phyloP scores from a whole-genome alignment of 2,888 invertebrate species.

The Watsonalla binaria region DNA sequence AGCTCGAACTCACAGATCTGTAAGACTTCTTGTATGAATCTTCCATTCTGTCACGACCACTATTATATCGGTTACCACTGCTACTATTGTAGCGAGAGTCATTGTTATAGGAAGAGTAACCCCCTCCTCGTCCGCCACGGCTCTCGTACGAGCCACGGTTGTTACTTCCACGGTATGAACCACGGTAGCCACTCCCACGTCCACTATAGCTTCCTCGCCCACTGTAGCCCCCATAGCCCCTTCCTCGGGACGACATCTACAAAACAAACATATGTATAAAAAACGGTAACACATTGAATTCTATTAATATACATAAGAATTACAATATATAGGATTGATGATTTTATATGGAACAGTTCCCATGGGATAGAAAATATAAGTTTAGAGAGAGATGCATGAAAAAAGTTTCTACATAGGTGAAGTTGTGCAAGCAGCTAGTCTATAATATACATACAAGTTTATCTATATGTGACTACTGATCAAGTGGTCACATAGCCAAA shows the following conservation, averaged over 20 bases:
- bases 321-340: too few relatives aligned
- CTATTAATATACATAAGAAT: too few relatives aligned
- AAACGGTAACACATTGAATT: neutral
- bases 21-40: slow-evolving; percentile 71
- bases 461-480: too few relatives aligned
- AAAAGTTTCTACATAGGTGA: too few relatives aligned
- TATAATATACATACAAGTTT: too few relatives aligned
- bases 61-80: slow-evolving; percentile 56
- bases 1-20: slow-evolving; percentile 55
- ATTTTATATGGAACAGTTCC: too few relatives aligned
- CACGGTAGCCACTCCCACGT: slow-evolving; percentile 56
- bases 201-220: slow-evolving; percentile 21
- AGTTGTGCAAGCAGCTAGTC: too few relatives aligned
- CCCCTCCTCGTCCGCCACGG: slow-evolving; percentile 64
- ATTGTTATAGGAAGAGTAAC: slow-evolving; percentile 60
- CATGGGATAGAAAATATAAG: too few relatives aligned
- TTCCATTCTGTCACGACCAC: slow-evolving; percentile 61
- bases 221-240: slow-evolving; percentile 57
- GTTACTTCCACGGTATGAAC: slow-evolving; percentile 60
- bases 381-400: too few relatives aligned
- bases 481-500: too few relatives aligned
- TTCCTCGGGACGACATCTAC: slow-evolving; percentile 70
- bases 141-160: slow-evolving; percentile 61
- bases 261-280: neutral
- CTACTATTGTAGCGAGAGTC: slow-evolving; percentile 62